phyloP scores from a whole-genome alignment of 2,797 vertebrate species.

The Salmo trutta region DNA sequence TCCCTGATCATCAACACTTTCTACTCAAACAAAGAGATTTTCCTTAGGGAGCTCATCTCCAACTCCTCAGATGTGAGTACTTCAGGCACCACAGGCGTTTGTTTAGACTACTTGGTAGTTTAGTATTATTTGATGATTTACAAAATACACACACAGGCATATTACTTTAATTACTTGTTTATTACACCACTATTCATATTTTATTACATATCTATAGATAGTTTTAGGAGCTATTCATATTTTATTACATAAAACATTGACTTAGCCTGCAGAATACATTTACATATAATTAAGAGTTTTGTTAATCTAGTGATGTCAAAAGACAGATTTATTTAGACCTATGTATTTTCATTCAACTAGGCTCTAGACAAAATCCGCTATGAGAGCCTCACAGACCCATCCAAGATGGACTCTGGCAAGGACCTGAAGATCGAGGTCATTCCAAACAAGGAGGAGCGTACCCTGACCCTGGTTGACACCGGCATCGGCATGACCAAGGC shows the following conservation, averaged over 20 bases:
- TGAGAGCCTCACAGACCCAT: conserved; percentile 87
- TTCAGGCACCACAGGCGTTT: neutral
- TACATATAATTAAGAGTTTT: neutral
- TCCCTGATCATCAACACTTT: conserved; percentile 94
- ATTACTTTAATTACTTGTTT: neutral
- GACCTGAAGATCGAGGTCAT: conserved; percentile 88
- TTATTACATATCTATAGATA: neutral
- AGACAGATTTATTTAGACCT: neutral
- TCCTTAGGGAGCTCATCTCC: conserved; percentile 87
- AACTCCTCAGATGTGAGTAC: conserved; percentile 89
- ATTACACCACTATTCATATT: neutral
- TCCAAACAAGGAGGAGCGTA: conserved; percentile 87
- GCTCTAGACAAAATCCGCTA: conserved; percentile 91
- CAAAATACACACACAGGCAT: neutral
- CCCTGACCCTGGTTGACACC: conserved; percentile 71
- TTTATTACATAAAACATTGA: neutral
- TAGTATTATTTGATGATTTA: neutral
- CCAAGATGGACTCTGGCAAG: conserved; percentile 85
- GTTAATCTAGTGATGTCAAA: too few relatives aligned
- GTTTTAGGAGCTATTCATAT: neutral
- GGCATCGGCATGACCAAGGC: conserved; percentile 68
- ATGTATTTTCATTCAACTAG: conserved; percentile 53
- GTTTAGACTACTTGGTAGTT: neutral
- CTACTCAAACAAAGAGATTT: conserved; percentile 93
- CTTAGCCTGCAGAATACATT: neutral